Evolutionary conservation across 2,888 invertebrate genomes (phyloP).

Genomic region (Antitype chi): DNA sequence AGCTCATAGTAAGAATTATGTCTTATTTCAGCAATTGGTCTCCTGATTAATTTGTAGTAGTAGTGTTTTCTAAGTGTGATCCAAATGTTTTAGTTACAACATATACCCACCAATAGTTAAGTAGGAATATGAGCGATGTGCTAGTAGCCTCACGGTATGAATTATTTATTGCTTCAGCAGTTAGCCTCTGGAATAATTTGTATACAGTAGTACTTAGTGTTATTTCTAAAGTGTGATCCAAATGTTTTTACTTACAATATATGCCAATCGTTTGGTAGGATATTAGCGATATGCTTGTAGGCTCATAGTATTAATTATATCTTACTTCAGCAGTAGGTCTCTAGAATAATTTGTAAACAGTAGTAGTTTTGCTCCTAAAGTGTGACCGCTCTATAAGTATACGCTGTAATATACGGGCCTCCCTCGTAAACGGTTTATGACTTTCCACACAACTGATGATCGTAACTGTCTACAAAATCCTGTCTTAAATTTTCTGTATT

Average conservation of each 20-base stretch:
- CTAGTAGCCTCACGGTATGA: too few relatives aligned
- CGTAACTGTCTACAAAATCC: constrained; percentile 20
- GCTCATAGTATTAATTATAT: neutral
- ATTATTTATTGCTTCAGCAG: too few relatives aligned
- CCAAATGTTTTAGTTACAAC: too few relatives aligned
- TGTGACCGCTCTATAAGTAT: constrained; percentile 7
- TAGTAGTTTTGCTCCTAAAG: constrained; percentile 1
- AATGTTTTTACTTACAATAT: constrained; percentile 56
- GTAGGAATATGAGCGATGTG: too few relatives aligned
- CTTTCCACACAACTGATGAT: constrained; percentile 31
- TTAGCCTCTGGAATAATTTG: too few relatives aligned
- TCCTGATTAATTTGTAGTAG: too few relatives aligned
- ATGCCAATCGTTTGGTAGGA: constrained; percentile 26
- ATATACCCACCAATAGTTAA: too few relatives aligned
- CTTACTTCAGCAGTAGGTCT: constrained; percentile 30
- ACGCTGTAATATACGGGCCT: constrained; percentile 13
- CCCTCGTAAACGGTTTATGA: constrained; percentile 35
- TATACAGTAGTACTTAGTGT: too few relatives aligned
- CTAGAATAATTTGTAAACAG: constrained; percentile 2
- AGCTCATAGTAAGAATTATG: too few relatives aligned
- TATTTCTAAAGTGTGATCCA: neutral
- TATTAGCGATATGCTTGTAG: constrained; percentile 17
- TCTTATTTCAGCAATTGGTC: too few relatives aligned
- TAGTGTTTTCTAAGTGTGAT: constrained; percentile 7
- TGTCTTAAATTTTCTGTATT: constrained; percentile 10